Conservation (phyloP, 92 coral and sea anemone genomes). For the Bergia sp. region DNA sequence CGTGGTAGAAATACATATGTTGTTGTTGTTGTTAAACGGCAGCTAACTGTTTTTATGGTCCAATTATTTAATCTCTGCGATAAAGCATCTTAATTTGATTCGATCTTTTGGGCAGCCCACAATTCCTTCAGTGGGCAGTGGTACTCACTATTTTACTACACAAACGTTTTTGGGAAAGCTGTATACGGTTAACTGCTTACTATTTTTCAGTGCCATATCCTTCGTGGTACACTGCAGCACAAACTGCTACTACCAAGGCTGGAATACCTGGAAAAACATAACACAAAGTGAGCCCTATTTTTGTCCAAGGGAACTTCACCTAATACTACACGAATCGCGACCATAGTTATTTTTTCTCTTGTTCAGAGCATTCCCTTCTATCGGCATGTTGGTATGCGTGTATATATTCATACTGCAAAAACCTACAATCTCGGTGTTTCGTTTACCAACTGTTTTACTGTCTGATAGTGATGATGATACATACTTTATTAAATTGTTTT, state of each 20-base stretch:
- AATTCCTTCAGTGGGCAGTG: neutral
- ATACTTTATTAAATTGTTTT: too few relatives aligned
- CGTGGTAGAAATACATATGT: too few relatives aligned
- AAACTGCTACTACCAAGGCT: slow-evolving; percentile 22
- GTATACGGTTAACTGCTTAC: neutral
- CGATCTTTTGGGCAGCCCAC: neutral
- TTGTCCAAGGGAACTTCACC: neutral
- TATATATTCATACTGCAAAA: too few relatives aligned
- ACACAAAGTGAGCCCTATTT: neutral
- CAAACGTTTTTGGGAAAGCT: neutral
- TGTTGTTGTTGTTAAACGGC: too few relatives aligned
- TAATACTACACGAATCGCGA: neutral
- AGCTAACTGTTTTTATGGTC: too few relatives aligned
- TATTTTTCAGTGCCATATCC: slow-evolving; percentile 34
- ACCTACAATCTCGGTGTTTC: neutral
- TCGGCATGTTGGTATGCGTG: neutral
- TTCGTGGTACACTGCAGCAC: slow-evolving; percentile 16
- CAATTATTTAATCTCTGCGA: too few relatives aligned
- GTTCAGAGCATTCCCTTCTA: neutral
- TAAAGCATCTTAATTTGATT: too few relatives aligned
- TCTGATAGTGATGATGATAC: neutral
- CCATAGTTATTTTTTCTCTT: neutral
- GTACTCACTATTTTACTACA: too few relatives aligned
- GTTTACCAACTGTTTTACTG: neutral
- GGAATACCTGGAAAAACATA: slow-evolving; percentile 14